Evolutionary conservation across 2,113 vertebrate genomes (phyloP), one percentile per base, ranked within the genome.

Genomic region (Variabilichromis moorii): DNA sequence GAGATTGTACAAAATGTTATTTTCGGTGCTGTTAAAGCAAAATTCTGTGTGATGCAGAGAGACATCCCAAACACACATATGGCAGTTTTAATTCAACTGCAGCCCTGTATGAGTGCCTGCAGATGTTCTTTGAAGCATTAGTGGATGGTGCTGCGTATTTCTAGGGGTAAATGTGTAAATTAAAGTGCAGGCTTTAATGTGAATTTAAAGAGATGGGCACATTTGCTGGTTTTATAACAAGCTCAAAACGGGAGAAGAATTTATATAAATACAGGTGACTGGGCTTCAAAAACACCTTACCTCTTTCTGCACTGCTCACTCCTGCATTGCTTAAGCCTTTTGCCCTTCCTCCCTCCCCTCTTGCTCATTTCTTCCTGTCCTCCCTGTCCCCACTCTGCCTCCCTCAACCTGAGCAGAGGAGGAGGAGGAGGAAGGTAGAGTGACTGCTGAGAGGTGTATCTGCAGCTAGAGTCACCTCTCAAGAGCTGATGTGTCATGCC

Each of bases 391-490:
- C 76, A 53, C 61, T 68, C 68, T 33, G 37, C 53, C 78, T 59
- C 14, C 35, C 50, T 40, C 42, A 19, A 28, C 53, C 17, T 21
- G 3, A 5, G 57, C 71, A 80, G 59, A 84, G 83, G 61, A 81
- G 26, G 57, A 59, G 84, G 42, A 83, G 71, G 28, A 86, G 80
- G 47, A 82, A 87, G 83, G 55, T 82, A 78, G 84, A 82, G 83
- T 10, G 55, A 84, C 82, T 90, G 88, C 84, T 78, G 54, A 93
- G 90, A 90, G 90, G 81, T 89, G 89, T 86, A 90, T 88, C 85
- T 89, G 80, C 80, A 90, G 90, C 79, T 83, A 87, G 79, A 93
- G 40, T 88, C 37, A 59, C 85, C 87, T 88, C 89, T 92, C 78
- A 83, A 79, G 76, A 87, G 80, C 84, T 89, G 50, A 86, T 88